phyloP scores from a whole-genome alignment of 1,140 invertebrate genomes.

The Leguminivora glycinivorella region DNA sequence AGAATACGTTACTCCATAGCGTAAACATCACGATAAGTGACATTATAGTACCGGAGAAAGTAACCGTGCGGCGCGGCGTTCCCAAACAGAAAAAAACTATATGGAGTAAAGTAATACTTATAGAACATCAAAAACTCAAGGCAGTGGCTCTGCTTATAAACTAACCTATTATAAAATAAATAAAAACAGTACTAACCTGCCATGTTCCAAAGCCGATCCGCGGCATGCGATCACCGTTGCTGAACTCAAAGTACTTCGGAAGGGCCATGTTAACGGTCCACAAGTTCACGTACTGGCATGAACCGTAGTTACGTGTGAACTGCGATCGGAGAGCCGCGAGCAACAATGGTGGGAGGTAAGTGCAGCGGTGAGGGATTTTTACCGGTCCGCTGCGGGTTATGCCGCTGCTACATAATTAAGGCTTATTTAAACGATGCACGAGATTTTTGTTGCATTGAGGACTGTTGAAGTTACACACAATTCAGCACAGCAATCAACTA shows the following conservation, averaged over 20 bases:
- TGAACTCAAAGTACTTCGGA: slow-evolving; percentile 56
- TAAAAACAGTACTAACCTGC: slow-evolving; percentile 73
- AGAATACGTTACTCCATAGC: too few species aligned
- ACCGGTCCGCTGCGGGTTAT: slow-evolving; percentile 17
- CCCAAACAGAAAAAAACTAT: too few species aligned
- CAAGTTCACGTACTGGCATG: not conserved
- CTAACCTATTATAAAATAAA: too few species aligned
- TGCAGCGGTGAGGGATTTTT: slow-evolving; percentile 15
- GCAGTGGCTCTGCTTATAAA: too few species aligned
- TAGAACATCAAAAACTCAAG: too few species aligned
- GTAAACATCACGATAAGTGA: too few species aligned
- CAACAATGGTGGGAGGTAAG: slow-evolving; percentile 6
- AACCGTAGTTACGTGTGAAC: not conserved
- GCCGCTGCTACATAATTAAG: not conserved
- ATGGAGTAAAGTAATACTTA: too few species aligned
- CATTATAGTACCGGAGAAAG: too few species aligned
- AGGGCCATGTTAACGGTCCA: slow-evolving; percentile 45
- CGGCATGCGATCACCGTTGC: slow-evolving; percentile 79
- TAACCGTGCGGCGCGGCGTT: too few species aligned
- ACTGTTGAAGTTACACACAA: too few species aligned
- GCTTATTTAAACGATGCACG: not conserved
- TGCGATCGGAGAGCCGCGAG: not conserved
- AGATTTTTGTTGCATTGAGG: too few species aligned
- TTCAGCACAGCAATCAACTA: too few species aligned
- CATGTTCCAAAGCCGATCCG: slow-evolving; percentile 84